Percentiles rank a stretch among this genome's conserved stretches.
Conservation (phyloP, 2,797 vertebrate genomes). For the Scomberomorus guttatus region DNA sequence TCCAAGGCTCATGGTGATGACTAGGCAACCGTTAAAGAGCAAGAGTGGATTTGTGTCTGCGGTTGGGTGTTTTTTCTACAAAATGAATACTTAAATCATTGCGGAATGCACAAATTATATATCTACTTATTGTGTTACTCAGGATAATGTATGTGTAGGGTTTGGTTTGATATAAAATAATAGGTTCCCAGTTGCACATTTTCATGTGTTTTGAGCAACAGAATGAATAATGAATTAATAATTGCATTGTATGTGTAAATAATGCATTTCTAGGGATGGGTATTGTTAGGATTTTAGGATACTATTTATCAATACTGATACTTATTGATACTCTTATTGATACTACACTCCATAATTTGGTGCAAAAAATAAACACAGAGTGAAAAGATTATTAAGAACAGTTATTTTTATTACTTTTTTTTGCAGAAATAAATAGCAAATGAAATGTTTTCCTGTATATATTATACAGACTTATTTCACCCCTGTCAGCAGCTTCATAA, state of each 20-base stretch:
- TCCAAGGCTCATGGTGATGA: slow-evolving; percentile 1
- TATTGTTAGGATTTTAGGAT: too few species aligned
- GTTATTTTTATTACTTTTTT: too few species aligned
- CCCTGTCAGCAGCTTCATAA: too few species aligned
- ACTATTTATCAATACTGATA: too few species aligned
- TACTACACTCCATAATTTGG: too few species aligned
- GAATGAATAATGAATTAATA: not conserved
- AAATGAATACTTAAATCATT: not conserved
- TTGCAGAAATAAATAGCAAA: too few species aligned
- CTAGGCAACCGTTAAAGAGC: not conserved
- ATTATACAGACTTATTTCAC: too few species aligned
- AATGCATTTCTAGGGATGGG: not conserved
- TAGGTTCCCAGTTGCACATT: not conserved
- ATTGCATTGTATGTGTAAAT: not conserved
- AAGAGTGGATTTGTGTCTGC: not conserved
- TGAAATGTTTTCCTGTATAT: too few species aligned
- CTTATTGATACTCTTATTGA: too few species aligned
- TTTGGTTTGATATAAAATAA: not conserved
- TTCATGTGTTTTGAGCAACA: not conserved
- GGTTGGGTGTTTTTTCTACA: not conserved
- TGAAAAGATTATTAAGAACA: too few species aligned
- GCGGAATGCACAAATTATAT: not conserved
- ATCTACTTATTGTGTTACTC: not conserved
- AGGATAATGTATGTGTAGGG: not conserved
- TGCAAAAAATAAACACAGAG: too few species aligned